Conservation (phyloP, 2,113 vertebrate species). For the Xenopus borealis region DNA sequence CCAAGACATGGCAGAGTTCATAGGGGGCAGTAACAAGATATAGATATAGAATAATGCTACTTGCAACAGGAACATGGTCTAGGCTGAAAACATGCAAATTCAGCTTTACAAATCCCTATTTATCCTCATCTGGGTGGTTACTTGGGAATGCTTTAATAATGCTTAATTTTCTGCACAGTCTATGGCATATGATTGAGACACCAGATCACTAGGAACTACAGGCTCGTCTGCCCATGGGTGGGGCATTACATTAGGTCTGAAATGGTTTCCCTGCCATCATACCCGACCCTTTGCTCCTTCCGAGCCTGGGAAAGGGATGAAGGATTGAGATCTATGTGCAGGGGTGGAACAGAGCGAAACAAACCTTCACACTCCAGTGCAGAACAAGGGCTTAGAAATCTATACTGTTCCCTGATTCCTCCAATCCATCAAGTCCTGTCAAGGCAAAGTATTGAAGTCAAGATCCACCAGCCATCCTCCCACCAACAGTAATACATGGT, state of each 20-base stretch:
- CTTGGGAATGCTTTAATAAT: too few species aligned
- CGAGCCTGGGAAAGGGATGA: not conserved
- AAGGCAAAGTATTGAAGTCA: not conserved
- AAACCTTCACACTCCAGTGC: slow-evolving; percentile 9
- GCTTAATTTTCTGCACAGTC: too few species aligned
- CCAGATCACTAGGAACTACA: too few species aligned
- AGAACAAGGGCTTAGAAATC: not conserved
- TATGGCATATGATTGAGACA: too few species aligned
- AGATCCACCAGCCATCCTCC: slow-evolving; percentile 6
- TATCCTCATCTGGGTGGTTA: too few species aligned
- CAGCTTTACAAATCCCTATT: too few species aligned
- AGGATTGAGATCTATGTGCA: not conserved
- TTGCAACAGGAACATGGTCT: too few species aligned
- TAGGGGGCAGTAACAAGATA: not conserved
- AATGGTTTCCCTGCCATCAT: slow-evolving; percentile 3
- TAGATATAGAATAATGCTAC: not conserved
- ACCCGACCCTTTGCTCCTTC: not conserved
- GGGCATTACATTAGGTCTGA: slow-evolving; percentile 5
- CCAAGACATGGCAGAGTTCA: not conserved
- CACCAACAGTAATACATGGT: not conserved
- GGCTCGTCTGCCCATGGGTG: not conserved
- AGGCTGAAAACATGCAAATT: too few species aligned
- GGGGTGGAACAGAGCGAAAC: not conserved
- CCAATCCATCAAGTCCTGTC: slow-evolving; percentile 13
- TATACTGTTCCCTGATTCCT: not conserved